phyloP scores from a whole-genome alignment of 2,888 invertebrate genomes.

The Ochropleura leucogaster region DNA sequence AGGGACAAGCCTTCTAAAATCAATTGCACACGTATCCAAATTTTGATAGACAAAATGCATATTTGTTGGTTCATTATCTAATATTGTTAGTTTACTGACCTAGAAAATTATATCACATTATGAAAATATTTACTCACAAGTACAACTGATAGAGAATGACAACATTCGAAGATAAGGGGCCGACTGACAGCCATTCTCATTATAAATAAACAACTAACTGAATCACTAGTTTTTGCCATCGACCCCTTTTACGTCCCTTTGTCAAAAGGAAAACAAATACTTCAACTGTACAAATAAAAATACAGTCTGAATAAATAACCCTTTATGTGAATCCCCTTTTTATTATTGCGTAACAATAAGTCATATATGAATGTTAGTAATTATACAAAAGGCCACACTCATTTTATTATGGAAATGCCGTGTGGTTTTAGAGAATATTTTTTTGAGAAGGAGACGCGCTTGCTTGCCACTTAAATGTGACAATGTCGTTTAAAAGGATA shows the following conservation, averaged over 20 bases:
- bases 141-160: constrained; percentile 41
- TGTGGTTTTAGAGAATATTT: neutral
- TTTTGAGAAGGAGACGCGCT: neutral
- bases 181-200: constrained; percentile 36
- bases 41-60: neutral
- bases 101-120: constrained; percentile 45
- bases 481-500: constrained; percentile 3
- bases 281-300: constrained; percentile 5
- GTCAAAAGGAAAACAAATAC: constrained; percentile 34
- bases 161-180: constrained; percentile 36
- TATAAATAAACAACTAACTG: constrained; percentile 50
- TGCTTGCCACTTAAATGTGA: too few relatives aligned
- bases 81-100: constrained; percentile 32
- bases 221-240: constrained; percentile 3
- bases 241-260: constrained; percentile 13
- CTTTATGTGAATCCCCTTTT: neutral
- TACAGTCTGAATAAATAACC: constrained; percentile 16
- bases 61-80: neutral
- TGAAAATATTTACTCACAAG: constrained; percentile 36
- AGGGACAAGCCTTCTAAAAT: neutral
- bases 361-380: neutral
- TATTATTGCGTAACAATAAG: constrained; percentile 5
- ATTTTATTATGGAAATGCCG: neutral
- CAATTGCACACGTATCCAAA: neutral
- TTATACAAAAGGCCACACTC: constrained; percentile 6